Evolutionary conservation across 2,888 invertebrate species (phyloP).

Genomic region (Heterodera filipjevi): DNA sequence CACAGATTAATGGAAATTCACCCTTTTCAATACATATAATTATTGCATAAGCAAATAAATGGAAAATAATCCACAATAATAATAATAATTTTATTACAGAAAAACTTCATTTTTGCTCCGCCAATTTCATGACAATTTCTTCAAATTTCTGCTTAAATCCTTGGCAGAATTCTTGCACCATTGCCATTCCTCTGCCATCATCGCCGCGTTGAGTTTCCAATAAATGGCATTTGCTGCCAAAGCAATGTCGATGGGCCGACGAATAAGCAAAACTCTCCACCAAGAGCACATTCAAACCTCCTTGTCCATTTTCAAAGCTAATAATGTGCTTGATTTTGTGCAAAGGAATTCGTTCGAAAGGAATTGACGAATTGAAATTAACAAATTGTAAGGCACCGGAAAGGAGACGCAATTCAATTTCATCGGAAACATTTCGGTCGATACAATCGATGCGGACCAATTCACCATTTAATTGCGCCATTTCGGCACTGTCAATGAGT

Average conservation of each 20-base stretch:
- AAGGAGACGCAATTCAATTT: not conserved
- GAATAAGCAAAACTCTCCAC: not conserved
- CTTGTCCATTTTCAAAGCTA: not conserved
- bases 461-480: not conserved
- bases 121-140: not conserved
- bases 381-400: not conserved
- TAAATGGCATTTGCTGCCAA: constrained; percentile 10
- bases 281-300: not conserved
- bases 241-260: not conserved
- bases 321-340: constrained; percentile 3
- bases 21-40: no score
- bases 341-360: constrained; percentile 10
- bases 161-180: not conserved
- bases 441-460: not conserved
- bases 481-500: not conserved
- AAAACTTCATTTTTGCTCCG: not conserved
- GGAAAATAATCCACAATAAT: no score
- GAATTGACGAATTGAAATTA: not conserved
- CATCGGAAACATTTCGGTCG: not conserved
- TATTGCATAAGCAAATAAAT: no score
- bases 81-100: not conserved
- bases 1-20: no score
- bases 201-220: not conserved
- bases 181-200: not conserved
- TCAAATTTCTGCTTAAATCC: not conserved